These are phyloP conservation scores for Phrynocephalus versicolor DNA, from an alignment of 2,113 vertebrate species.

Conservation along the genomic window DNA sequence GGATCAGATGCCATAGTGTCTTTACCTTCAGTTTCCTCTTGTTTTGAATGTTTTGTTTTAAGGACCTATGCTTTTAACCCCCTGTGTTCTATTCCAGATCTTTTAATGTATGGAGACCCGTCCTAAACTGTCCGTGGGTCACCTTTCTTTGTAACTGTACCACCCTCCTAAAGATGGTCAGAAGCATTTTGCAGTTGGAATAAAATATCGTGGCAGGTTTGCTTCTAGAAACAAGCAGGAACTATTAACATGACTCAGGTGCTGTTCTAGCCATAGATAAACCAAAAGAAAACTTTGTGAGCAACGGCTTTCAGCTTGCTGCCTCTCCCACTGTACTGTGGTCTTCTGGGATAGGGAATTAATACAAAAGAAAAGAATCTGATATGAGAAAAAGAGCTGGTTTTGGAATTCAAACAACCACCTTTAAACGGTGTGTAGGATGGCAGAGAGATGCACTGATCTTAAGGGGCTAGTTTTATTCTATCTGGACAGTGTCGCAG, in stretches of 20 bases:
- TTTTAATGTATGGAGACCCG: neutral
- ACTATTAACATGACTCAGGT: neutral
- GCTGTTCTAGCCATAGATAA: neutral
- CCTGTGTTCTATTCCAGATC: neutral
- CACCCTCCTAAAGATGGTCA: neutral
- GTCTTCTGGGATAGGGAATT: neutral
- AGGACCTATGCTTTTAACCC: neutral
- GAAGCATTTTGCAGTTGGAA: constrained; percentile 5
- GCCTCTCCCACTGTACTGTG: neutral
- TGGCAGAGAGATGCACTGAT: neutral
- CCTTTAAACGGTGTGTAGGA: neutral
- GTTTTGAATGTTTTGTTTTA: neutral
- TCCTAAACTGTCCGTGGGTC: fast-evolving
- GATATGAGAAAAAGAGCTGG: constrained; percentile 24
- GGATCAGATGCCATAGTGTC: neutral
- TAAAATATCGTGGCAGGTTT: constrained; percentile 45
- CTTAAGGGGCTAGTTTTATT: neutral
- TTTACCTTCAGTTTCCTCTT: constrained; percentile 27
- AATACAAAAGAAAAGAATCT: neutral
- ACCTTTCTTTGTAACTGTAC: neutral
- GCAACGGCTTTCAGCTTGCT: neutral
- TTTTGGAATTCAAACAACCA: neutral
- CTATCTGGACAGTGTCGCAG: neutral
- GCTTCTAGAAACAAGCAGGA: neutral
- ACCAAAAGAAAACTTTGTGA: neutral